Evolutionary conservation across 2,797 vertebrate genomes (phyloP).

Genomic region (Melanotaenia boesemani): DNA sequence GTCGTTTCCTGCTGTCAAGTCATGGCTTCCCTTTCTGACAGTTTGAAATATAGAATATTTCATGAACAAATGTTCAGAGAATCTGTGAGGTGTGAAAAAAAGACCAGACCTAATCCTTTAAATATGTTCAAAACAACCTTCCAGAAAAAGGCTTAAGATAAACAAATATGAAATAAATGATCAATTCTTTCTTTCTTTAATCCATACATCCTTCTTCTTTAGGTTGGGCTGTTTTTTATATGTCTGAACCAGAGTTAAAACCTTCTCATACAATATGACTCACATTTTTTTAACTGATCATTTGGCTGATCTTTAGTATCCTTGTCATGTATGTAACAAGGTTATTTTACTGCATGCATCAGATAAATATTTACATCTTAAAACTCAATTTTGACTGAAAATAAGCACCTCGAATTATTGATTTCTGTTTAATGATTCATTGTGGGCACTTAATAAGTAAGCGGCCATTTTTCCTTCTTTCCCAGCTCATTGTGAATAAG

Average conservation of each 20-base stretch:
- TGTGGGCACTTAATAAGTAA: not conserved
- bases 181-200: not conserved
- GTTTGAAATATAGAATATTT: slow-evolving; percentile 5
- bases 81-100: not conserved
- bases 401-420: not conserved
- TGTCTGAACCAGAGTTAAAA: not conserved
- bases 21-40: slow-evolving; percentile 44
- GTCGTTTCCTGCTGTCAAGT: slow-evolving; percentile 48
- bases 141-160: not conserved
- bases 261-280: not conserved
- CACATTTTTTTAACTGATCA: not conserved
- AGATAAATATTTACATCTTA: not conserved
- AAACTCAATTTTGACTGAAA: not conserved
- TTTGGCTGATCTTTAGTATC: not conserved
- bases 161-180: not conserved
- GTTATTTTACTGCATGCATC: not conserved
- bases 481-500: slow-evolving; percentile 31
- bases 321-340: not conserved
- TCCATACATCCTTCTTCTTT: not conserved
- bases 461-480: slow-evolving; percentile 32
- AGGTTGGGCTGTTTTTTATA: not conserved
- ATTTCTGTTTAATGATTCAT: not conserved
- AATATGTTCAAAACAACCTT: too few species aligned
- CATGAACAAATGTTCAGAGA: not conserved
- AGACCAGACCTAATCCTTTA: not conserved